A percentile compares a stretch with the other conserved stretches of the same genome.
Evolutionary conservation across 2,888 invertebrate species (phyloP).

Genomic region (Anagyrus pseudococci): DNA sequence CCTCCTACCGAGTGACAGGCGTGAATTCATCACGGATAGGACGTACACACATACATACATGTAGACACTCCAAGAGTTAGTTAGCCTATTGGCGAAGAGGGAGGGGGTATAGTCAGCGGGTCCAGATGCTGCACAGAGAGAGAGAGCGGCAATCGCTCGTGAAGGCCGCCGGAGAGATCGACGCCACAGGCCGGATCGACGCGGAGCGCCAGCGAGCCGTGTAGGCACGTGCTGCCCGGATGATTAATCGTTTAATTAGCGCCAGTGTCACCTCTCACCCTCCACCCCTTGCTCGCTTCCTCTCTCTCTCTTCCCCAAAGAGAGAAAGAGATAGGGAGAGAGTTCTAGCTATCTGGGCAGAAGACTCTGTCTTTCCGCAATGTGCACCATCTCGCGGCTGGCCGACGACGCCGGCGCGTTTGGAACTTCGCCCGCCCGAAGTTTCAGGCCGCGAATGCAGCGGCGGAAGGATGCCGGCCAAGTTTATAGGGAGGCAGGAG

Average conservation of each 20-base stretch:
- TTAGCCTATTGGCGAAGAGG: no score
- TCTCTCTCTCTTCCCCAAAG: conserved; percentile 40
- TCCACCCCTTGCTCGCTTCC: conserved; percentile 49
- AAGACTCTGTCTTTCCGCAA: no score
- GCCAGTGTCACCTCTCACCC: conserved; percentile 51
- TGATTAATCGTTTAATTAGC: conserved; percentile 62
- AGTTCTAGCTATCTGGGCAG: no score
- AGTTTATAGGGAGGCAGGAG: conserved; percentile 38
- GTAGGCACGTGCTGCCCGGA: conserved; percentile 51
- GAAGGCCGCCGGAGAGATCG: conserved; percentile 4
- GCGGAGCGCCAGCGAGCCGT: no score
- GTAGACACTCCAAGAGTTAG: no score
- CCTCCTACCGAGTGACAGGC: neutral
- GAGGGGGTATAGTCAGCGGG: neutral
- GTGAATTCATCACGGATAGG: conserved; percentile 26
- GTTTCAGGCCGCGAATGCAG: conserved; percentile 22
- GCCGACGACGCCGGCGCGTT: conserved; percentile 26
- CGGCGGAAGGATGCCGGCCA: conserved; percentile 25
- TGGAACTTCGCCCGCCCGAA: conserved; percentile 37
- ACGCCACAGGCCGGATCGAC: neutral
- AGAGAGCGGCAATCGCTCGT: conserved; percentile 6
- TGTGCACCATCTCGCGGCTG: no score
- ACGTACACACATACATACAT: no score
- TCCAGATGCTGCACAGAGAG: conserved; percentile 9
- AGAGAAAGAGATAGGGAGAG: no score